These are phyloP conservation scores for Penaeus japonicus DNA, from an alignment of 1,140 invertebrate genomes.

Conservation along the genomic window DNA sequence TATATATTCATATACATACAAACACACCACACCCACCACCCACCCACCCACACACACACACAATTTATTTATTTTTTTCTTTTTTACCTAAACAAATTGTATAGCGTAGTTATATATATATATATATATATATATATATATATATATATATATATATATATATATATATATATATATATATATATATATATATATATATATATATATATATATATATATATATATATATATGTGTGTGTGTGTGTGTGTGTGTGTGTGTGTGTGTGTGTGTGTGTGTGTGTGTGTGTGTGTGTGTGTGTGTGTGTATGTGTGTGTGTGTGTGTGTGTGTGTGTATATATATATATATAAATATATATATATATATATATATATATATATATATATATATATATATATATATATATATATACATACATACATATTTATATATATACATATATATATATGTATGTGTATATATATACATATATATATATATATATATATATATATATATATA, in stretches of 20 bases:
- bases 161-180: not conserved
- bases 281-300: no score
- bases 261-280: no score
- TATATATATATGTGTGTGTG: conserved; percentile 13
- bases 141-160: not conserved
- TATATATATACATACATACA: not conserved
- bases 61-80: no score
- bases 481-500: not conserved
- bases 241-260: no score
- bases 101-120: not conserved
- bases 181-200: conserved; percentile 8
- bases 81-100: no score
- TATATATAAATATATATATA: not conserved
- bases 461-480: not conserved
- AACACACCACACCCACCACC: no score
- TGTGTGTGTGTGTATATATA: not conserved
- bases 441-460: not conserved
- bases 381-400: not conserved
- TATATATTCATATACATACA: no score
- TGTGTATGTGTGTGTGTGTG: not conserved
- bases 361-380: not conserved
- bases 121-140: not conserved
- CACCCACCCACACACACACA: no score
- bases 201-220: conserved; percentile 1
- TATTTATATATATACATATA: conserved; percentile 1